phyloP scores from a whole-genome alignment of 2,113 vertebrate genomes.

The Bombycilla garrulus region DNA sequence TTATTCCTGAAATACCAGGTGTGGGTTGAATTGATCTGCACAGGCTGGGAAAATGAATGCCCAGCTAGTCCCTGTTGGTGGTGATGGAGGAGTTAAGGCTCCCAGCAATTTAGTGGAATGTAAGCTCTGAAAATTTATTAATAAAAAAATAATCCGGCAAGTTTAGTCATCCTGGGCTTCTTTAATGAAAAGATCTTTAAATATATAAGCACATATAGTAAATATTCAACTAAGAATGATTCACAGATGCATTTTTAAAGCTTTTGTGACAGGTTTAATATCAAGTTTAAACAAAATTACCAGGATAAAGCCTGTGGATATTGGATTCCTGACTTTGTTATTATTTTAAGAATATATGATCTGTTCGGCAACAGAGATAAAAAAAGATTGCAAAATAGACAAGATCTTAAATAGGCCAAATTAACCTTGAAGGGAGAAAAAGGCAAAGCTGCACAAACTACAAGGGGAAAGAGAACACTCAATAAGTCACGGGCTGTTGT shows the following conservation, averaged over 20 bases:
- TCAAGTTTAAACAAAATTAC: conserved; percentile 16
- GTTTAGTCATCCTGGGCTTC: not conserved
- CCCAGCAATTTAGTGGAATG: not conserved
- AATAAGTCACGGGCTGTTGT: not conserved
- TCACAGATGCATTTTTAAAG: conserved; percentile 37
- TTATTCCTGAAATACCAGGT: not conserved
- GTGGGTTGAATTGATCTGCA: not conserved
- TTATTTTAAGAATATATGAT: not conserved
- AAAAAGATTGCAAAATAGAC: not conserved
- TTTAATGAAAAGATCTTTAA: conserved; percentile 36
- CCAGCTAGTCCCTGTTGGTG: not conserved
- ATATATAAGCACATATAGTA: not conserved
- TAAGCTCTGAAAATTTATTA: not conserved
- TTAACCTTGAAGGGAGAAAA: not conserved
- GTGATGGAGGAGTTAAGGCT: conserved; percentile 26
- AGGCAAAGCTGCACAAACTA: not conserved
- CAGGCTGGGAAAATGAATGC: not conserved
- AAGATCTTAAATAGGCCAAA: not conserved
- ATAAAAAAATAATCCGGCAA: not conserved
- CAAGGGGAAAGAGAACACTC: not conserved
- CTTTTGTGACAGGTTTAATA: not conserved
- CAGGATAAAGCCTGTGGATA: not conserved
- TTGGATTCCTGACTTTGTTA: not conserved
- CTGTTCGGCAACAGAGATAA: not conserved
- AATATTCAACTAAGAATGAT: conserved; percentile 15